Base-by-base conservation (phyloP, 1,140 invertebrate species). In the Dryas iulia region DNA sequence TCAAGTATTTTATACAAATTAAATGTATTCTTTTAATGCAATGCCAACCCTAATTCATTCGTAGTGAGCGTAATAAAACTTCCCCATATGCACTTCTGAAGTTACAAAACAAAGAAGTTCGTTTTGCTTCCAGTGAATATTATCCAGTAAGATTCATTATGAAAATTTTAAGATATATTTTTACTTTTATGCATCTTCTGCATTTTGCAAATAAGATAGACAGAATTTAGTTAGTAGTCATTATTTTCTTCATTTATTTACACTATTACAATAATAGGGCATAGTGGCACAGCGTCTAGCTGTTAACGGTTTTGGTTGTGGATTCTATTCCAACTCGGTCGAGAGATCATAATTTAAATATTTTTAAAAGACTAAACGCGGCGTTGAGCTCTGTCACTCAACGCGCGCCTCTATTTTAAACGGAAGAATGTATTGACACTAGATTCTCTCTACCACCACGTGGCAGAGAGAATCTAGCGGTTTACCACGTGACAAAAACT, bases 81-180 rank as follows among this genome's bases (percentile, higher is more conserved):
- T 33, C 7, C 14, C 59, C 59, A 61, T 47, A 33, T 61, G 59
- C 59, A 39, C 58, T 61, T 30, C 35, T 25, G 39, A 61, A 61
- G 59, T 61, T 25, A 61, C 59, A 52, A 61, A 61, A 61, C 59
- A 61, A 61, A 61, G 39, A 26, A 61, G 39, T 61, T 53, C 39
- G 39, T 61, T 61, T 52, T 47, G 39, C 39, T 47, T 61, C 39
- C 10, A 52, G n/a, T 24, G 39, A 61, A 61, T 61, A 61, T 61
- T 61, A 25, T 61, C 23, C 11, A 61, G 21, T 26, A 23, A 47
- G 35, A 52, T 47, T 47, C 39, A 47, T 47, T 10, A 47, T 47
- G 39, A 47, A 47, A 18, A 10, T 47, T 47, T 47, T 21, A 18
- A 47, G n/a, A 39, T 1, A 39, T n/a, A 18, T 39, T 39, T n/a